Evolutionary conservation across 2,113 vertebrate genomes (phyloP), one percentile per base, ranked within the genome.

Genomic region (Ochotona curzoniae): DNA sequence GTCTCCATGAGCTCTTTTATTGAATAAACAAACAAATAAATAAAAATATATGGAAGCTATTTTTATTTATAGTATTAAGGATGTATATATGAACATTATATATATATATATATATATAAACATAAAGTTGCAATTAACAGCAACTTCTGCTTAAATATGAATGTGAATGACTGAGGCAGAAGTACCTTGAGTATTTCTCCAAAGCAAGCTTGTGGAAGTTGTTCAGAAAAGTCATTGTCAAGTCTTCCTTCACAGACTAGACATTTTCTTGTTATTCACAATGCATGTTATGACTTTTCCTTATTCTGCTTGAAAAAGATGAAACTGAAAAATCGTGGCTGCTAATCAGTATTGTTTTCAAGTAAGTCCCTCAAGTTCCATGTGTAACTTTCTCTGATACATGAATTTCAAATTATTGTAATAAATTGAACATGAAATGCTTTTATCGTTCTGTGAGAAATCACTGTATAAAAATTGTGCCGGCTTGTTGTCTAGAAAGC

Each of bases 361-460:
- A 83, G n/a, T 26, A 75, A 93, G 21, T 73, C 35, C 28, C 61
- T 38, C 6, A 21, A 74, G 32, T 83, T 57, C 32, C 38, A 26
- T 14, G 61, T 49, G 12, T 76, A 94, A 54, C 14, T 83, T 84
- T 90, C 47, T 88, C 13, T 25, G 69, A 90, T 71, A 76, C 32
- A 28, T 81, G 67, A 70, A 85, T 67, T 64, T 90, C 44, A 85
- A 93, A 87, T 84, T 54, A 66, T 38, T 70, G 35, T 61, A 54
- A 84, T 84, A 90, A 84, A 91, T 57, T 89, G 79, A 73, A 76
- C 47, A 47, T 85, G 74, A 78, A 84, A 85, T 89, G 26, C 8
- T 82, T 88, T 85, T 51, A 78, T 82, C 84, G 30, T 93, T 90
- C n/a, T 80, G 7, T 81, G 26, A 87, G 28, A 94, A 84, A 66